Evolutionary conservation across 2,888 invertebrate genomes (phyloP).

Genomic region (Drosophila meridionalis): DNA sequence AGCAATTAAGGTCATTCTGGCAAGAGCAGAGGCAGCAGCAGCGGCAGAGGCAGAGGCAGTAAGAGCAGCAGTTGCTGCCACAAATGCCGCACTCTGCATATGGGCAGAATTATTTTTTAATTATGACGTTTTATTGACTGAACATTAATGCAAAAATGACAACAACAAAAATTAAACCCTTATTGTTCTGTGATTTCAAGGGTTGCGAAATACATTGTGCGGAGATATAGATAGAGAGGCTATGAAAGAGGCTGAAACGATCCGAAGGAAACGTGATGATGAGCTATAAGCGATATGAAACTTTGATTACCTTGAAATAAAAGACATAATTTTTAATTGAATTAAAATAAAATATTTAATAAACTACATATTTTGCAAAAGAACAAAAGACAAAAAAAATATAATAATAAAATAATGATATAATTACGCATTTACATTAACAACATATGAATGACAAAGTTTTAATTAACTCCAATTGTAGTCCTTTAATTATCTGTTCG

Average conservation of each 20-base stretch:
- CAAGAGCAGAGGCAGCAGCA: constrained; percentile 33
- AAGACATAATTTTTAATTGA: neutral
- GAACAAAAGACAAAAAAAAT: neutral
- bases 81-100: constrained; percentile 40
- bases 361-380: neutral
- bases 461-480: constrained; percentile 2
- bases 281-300: neutral
- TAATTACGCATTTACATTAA: neutral
- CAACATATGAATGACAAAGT: neutral
- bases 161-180: constrained; percentile 45
- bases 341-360: neutral
- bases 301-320: neutral
- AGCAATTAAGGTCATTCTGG: constrained; percentile 79
- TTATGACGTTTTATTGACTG: constrained; percentile 80
- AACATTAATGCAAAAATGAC: constrained; percentile 60
- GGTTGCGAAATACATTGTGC: constrained; percentile 22
- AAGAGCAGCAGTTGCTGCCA: constrained; percentile 13
- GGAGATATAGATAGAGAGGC: no score
- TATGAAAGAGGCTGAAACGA: constrained; percentile 2
- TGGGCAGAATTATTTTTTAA: constrained; percentile 71
- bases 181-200: constrained; percentile 37
- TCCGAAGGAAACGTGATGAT: neutral
- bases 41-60: constrained; percentile 11
- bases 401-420: neutral
- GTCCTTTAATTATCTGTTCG: neutral